Conservation (phyloP, 2,113 vertebrate species). For the Pogona vitticeps region DNA sequence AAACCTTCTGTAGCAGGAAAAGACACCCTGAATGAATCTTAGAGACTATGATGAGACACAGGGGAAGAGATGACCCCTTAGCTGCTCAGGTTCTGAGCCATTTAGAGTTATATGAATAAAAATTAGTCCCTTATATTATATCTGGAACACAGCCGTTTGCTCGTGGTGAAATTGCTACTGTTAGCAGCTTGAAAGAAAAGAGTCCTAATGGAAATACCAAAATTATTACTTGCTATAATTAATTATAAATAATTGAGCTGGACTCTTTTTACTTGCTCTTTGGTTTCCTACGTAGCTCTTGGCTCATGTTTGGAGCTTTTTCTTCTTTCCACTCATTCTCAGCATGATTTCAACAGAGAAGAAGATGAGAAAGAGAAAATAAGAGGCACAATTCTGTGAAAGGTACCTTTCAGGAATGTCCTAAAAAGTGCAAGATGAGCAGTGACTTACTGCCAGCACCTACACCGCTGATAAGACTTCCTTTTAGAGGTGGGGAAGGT, state of each 20-base stretch:
- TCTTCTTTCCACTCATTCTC: background rate
- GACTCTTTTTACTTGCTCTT: background rate
- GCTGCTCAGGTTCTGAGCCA: background rate
- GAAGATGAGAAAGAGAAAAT: background rate
- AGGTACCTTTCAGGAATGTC: background rate
- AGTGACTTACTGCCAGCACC: background rate
- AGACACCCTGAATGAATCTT: background rate
- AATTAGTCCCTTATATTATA: background rate
- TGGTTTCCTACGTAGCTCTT: background rate
- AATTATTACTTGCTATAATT: background rate
- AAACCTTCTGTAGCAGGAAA: background rate
- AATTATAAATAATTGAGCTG: background rate
- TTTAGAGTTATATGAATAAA: background rate
- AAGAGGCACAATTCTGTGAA: background rate
- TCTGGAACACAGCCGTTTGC: background rate
- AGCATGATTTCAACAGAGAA: background rate
- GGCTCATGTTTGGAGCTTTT: background rate
- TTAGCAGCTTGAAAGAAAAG: background rate
- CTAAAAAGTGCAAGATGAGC: background rate
- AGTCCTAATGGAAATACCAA: background rate
- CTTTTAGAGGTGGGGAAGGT: slow-evolving; percentile 1
- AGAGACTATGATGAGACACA: background rate
- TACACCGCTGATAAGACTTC: background rate
- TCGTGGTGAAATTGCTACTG: background rate
- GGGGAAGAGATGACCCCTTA: background rate